Conservation (phyloP, 2,888 invertebrate genomes). For the Xylocampa areola region DNA sequence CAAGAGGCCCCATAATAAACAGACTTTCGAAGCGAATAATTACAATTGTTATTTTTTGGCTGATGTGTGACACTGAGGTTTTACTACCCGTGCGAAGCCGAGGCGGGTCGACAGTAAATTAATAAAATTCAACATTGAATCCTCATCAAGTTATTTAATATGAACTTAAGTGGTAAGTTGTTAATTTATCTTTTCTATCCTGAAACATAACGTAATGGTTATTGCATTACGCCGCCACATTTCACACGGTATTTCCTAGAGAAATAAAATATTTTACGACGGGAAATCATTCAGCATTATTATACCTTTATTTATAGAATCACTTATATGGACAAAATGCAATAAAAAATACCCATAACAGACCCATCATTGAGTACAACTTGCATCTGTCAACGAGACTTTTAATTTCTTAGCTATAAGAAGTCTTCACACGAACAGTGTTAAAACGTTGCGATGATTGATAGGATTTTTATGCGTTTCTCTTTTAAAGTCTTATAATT, state of each 20-base stretch:
- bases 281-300: conserved; percentile 46
- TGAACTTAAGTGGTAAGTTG: too few relatives aligned
- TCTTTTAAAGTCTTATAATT: background rate
- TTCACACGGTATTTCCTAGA: conserved; percentile 20
- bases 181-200: too few relatives aligned
- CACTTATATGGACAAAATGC: conserved; percentile 35
- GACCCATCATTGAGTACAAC: conserved; percentile 16
- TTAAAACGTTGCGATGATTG: conserved; percentile 14
- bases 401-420: conserved; percentile 14
- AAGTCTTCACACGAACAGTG: conserved; percentile 21
- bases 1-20: too few relatives aligned
- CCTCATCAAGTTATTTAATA: too few relatives aligned
- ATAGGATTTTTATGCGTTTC: conserved; percentile 5
- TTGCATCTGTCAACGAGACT: conserved; percentile 44
- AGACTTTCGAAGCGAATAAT: too few relatives aligned
- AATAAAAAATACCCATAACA: conserved; percentile 32
- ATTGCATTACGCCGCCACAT: background rate
- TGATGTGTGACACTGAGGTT: too few relatives aligned
- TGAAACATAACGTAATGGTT: too few relatives aligned
- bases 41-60: too few relatives aligned
- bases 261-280: conserved; percentile 44
- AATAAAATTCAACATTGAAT: too few relatives aligned
- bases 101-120: too few relatives aligned
- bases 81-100: too few relatives aligned
- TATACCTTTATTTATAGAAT: conserved; percentile 21